Evolutionary conservation across 2,113 vertebrate genomes (phyloP), one percentile per base, ranked within the genome.

Genomic region (Brachirus orientalis): DNA sequence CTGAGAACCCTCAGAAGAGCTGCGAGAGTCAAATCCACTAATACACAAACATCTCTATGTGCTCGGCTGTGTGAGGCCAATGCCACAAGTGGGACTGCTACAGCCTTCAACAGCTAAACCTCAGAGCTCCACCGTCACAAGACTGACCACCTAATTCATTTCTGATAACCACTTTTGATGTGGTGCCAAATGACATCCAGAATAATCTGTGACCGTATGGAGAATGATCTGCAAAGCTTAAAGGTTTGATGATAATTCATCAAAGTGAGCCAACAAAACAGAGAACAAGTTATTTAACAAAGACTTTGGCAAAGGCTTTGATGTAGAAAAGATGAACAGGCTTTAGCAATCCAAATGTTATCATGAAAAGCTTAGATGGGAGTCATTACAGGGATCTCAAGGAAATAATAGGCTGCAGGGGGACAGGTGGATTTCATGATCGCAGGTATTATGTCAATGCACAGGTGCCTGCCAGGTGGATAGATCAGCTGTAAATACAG

Each of bases 311-410:
- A 28, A 28, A 28, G 56, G 51, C 91, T 91, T 92, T 92, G 89
- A 91, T 90, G 88, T 84, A 11, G 58, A 35, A 52, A 41, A 85
- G 83, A 88, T 76, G 82, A 84, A 83, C 87, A 89, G 72, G 79
- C 84, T 86, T 87, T 53, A 89, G 69, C 86, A 89, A 92, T 90
- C 86, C 72, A 71, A 61, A 56, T 65, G 77, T 83, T 88, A 86
- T 91, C 85, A 57, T 61, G 70, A 68, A 67, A 44, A 50, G 57
- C 72, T 67, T 63, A 47, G 54, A 78, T 64, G 71, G 65, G 71
- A 61, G 73, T 66, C 69, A 77, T 88, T 83, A 87, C 41, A 38
- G 58, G 61, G 63, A 71, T 73, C 72, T 79, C 58, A n/a, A 47
- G 54, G 69, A 68, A 60, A 79, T 53, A 56, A 83, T 37, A 66